A percentile compares a stretch with the other conserved stretches of the same genome.
These are phyloP conservation scores for Pyrgus malvae DNA, from an alignment of 2,888 invertebrate genomes.

Conservation along the genomic window DNA sequence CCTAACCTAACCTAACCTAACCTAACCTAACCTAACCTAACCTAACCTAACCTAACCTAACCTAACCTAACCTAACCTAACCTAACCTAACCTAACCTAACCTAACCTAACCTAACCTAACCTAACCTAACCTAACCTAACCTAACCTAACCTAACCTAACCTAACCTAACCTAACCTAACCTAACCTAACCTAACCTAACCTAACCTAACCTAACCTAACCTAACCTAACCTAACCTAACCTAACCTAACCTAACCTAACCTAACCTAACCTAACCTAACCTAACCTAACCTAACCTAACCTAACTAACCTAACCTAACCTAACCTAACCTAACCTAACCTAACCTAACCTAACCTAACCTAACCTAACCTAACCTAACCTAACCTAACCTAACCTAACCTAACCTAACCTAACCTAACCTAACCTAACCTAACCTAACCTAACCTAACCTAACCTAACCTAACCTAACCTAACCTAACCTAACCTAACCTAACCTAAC, in stretches of 20 bases:
- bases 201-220: background rate
- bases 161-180: background rate
- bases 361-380: background rate
- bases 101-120: slow-evolving; percentile 1
- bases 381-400: background rate
- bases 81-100: slow-evolving; percentile 1
- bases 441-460: background rate
- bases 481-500: background rate
- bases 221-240: background rate
- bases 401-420: background rate
- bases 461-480: background rate
- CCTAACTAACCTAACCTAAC: background rate
- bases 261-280: background rate
- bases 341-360: background rate
- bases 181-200: background rate
- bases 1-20: slow-evolving; percentile 1
- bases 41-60: slow-evolving; percentile 1
- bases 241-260: background rate
- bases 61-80: slow-evolving; percentile 1
- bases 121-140: background rate
- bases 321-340: background rate
- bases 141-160: background rate
- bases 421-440: background rate
- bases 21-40: slow-evolving; percentile 1
- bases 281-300: background rate